Conservation (phyloP, 2,113 vertebrate genomes). For the Brachyistius frenatus region DNA sequence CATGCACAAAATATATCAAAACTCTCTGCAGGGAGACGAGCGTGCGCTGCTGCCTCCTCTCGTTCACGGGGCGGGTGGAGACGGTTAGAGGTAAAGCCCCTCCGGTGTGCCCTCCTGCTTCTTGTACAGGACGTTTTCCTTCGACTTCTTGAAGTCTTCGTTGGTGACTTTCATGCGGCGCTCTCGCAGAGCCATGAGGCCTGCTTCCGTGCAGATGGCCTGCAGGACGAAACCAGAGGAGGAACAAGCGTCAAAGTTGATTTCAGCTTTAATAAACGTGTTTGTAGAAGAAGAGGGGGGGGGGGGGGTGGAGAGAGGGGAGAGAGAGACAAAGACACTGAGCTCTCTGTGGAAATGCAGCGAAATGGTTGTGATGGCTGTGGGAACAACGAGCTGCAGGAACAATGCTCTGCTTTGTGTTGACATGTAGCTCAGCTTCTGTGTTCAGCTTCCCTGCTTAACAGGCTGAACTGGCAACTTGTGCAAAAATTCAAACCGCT, state of each 20-base stretch:
- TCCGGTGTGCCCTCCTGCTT: conserved; percentile 98
- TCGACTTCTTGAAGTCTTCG: conserved; percentile 99
- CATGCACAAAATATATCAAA: conserved; percentile 83
- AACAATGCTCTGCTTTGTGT: conserved; percentile 13
- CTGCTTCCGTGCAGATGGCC: conserved; percentile 99
- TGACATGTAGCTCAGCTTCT: neutral
- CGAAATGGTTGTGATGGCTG: neutral
- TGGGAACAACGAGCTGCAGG: neutral
- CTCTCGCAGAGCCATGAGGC: conserved; percentile 96
- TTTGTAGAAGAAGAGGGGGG: neutral
- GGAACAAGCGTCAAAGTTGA: neutral
- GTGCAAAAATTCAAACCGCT: neutral
- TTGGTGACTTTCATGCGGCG: conserved; percentile 99
- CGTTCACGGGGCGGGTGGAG: conserved; percentile 47
- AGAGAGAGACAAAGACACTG: too few species aligned
- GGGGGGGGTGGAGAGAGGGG: too few species aligned
- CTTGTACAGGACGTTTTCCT: conserved; percentile 98
- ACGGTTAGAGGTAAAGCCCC: conserved; percentile 87
- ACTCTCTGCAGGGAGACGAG: conserved; percentile 53
- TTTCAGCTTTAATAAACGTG: neutral
- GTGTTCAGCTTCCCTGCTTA: conserved; percentile 5
- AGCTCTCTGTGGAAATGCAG: too few species aligned
- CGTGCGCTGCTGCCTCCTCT: conserved; percentile 17
- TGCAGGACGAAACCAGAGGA: conserved; percentile 63
- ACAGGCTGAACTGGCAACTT: neutral